Evolutionary conservation across 2,888 invertebrate genomes (phyloP), one percentile per base, ranked within the genome.

Genomic region (Bhutanitis thaidina): DNA sequence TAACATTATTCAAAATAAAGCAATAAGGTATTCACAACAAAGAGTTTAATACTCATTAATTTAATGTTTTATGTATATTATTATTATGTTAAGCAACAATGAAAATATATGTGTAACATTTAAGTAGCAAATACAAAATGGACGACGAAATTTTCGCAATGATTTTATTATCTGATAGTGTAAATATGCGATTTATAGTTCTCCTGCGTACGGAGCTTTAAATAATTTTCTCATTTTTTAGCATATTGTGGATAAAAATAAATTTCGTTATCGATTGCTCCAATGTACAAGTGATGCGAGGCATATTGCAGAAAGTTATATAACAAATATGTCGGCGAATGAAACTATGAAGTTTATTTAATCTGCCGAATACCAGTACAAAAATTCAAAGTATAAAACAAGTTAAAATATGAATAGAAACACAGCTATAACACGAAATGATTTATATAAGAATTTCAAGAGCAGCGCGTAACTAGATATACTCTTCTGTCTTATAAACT

Each of bases 281-380:
- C 25, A 39, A 34, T 50, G 47, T 38, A 47, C 2, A 32, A 32
- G 20, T 1, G 36, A 3, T 20, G 20, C 20, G 16, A 38, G 34
- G 34, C 52, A 47, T 40, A 41, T 38, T 52, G 52, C 52, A 47
- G 47, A 52, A 52, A 34, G 38, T 52, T 52, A 52, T 43, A 43
- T 52, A 52, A 52, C 32, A 12, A 50, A 29, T 44, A 45, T 34
- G 14, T 34, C 25, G 20, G 7, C 9, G 9, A 32, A 40, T 16
- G 13, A 25, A 41, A 30, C 39, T 39, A 25, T 27, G 12, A 35
- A 25, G 7, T 40, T 27, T 35, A 27, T 13, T 27, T 25, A n/a
- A n/a, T 12, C 5, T 34, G 13, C 20, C 1, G 5, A 0, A 25
- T 8, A n/a, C n/a, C n/a, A n/a, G n/a, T n/a, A 35, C 0, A 12